Percentiles rank a stretch among this genome's conserved stretches.
phyloP scores from a whole-genome alignment of 2,797 vertebrate genomes.

The Platyrinchus mystaceus region DNA sequence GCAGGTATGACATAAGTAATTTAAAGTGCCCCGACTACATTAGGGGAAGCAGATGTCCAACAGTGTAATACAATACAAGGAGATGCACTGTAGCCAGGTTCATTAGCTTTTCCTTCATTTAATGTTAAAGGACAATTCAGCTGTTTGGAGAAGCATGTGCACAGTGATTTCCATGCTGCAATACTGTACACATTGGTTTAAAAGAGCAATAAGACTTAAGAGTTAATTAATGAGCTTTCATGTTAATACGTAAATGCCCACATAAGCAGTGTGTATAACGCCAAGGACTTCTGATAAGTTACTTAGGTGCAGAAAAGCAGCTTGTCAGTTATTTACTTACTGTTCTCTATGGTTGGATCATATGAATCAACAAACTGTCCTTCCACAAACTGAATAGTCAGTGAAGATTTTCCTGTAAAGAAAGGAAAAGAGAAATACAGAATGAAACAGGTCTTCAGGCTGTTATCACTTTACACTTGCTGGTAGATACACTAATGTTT shows the following conservation, averaged over 20 bases:
- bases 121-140: neutral
- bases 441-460: neutral
- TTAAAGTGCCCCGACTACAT: neutral
- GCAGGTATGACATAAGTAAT: neutral
- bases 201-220: neutral
- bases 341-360: slow-evolving; percentile 99
- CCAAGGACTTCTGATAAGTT: neutral
- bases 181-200: neutral
- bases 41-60: neutral
- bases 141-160: neutral
- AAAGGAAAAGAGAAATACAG: neutral
- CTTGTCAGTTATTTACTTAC: slow-evolving; percentile 80
- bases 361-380: slow-evolving; percentile 99
- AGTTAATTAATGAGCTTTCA: neutral
- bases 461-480: neutral
- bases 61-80: neutral
- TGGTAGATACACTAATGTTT: neutral
- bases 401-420: slow-evolving; percentile 92
- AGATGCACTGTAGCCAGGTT: neutral
- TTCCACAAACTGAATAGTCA: slow-evolving; percentile 99
- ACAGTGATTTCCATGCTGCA: neutral
- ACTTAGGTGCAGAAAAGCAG: neutral
- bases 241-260: neutral
- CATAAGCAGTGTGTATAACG: neutral
- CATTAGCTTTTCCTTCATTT: neutral